Conservation (phyloP, 2,797 vertebrate genomes). For the Lerista edwardsae region DNA sequence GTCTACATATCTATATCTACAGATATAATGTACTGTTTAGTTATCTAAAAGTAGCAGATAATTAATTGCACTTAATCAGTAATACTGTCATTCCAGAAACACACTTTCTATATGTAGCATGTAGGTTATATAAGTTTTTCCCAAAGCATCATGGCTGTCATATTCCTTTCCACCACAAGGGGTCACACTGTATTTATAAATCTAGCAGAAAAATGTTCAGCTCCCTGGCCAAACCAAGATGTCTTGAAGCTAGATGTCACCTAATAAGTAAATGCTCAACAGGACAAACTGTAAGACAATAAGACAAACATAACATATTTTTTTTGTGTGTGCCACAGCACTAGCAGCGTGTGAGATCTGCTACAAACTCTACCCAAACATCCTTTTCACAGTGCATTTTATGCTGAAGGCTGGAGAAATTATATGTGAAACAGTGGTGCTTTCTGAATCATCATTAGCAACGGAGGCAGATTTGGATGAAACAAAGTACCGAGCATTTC, state of each 20-base stretch:
- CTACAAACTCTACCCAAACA: conserved; percentile 62
- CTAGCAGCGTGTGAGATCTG: conserved; percentile 48
- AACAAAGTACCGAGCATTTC: conserved; percentile 16
- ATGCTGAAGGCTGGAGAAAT: conserved; percentile 64
- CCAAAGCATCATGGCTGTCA: conserved; percentile 26
- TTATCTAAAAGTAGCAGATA: not conserved
- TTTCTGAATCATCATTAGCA: conserved; percentile 38
- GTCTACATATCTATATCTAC: conserved; percentile 25
- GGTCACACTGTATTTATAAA: conserved; percentile 68
- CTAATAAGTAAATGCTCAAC: conserved; percentile 49
- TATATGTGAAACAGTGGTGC: conserved; percentile 47
- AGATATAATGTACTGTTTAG: not conserved
- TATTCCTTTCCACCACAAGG: conserved; percentile 68
- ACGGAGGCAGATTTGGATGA: conserved; percentile 48
- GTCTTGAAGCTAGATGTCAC: conserved; percentile 50
- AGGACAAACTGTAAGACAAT: conserved; percentile 39
- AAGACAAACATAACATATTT: not conserved
- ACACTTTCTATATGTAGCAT: not conserved
- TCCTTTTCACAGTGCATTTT: conserved; percentile 60
- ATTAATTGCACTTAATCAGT: conserved; percentile 37
- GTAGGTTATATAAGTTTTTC: conserved; percentile 3
- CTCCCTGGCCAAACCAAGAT: not conserved
- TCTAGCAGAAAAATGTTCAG: conserved; percentile 23
- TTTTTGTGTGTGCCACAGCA: conserved; percentile 48
- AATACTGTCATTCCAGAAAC: conserved; percentile 5